Percentiles rank a stretch among this genome's conserved stretches.
Evolutionary conservation across 2,888 invertebrate species (phyloP).

Genomic region (Lepidocyrtoides sp.): DNA sequence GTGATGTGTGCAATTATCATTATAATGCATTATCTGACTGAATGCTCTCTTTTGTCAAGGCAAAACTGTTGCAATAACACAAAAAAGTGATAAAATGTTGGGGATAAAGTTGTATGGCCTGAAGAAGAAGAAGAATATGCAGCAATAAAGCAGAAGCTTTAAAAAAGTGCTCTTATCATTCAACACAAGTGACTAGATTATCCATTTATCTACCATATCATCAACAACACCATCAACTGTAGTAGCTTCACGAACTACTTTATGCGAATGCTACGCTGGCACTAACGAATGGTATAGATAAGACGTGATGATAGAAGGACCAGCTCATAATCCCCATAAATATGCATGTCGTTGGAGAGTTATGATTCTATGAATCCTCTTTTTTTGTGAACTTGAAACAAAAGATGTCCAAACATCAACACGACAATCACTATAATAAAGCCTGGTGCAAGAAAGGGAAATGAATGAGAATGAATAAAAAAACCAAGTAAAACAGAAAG

Average conservation of each 20-base stretch:
- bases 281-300: constrained; percentile 19
- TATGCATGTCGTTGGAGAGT: constrained; percentile 21
- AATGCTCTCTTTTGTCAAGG: constrained; percentile 47
- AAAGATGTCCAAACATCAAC: constrained; percentile 33
- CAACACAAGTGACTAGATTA: constrained; percentile 18
- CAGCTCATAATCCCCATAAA: constrained; percentile 13
- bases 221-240: neutral
- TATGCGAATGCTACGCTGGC: too few relatives aligned
- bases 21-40: constrained; percentile 12
- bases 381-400: constrained; percentile 1
- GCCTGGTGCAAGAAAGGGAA: constrained; percentile 14
- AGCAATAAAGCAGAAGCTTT: neutral
- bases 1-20: constrained; percentile 28
- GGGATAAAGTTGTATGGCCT: constrained; percentile 21
- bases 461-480: constrained; percentile 11
- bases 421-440: neutral
- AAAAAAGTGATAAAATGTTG: neutral
- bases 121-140: constrained; percentile 7
- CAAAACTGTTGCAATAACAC: neutral
- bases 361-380: constrained; percentile 7
- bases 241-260: too few relatives aligned
- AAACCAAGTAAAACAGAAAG: neutral
- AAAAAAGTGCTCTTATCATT: neutral
- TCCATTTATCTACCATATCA: constrained; percentile 28
- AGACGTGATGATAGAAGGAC: constrained; percentile 11